Base-by-base conservation (phyloP, 2,113 vertebrate genomes). In the Anhinga rufa region DNA sequence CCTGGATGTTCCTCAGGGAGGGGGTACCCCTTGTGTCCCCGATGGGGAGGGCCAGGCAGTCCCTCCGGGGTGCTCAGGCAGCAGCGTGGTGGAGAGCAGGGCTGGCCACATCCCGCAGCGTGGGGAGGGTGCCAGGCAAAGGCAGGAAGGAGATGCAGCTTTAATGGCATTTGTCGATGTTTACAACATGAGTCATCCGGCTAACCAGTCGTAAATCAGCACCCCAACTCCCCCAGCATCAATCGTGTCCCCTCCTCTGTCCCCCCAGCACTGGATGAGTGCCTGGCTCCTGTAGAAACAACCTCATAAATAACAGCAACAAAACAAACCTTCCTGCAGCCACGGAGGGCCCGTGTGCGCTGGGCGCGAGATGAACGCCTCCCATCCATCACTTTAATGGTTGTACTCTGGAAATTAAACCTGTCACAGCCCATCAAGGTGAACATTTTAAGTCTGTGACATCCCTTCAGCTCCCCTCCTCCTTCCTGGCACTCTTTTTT, bases 381-480 rank as follows among this genome's bases (percentile, higher is more conserved):
- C 72, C 82, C 87, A 98, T 98, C 87, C 94, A 97, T 98, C 97
- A 97, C 86, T 98, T 97, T 97, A 98, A 97, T 95, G 95, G 92
- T 89, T 96, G 94, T 98, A 98, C 98, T 98, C 95, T 97, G 94
- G 85, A 98, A 98, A 98, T 98, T 98, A 98, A 97, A 98, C 91
- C 97, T 98, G 98, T 97, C 97, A 97, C 1, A 0, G 93, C 88
- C 74, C 83, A 95, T 95, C 96, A 96, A 96, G 92, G 97, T 88
- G 95, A 97, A 96, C 12, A 16, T 83, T 97, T 96, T 92, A 88
- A 96, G 89, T n/a, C 76, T 46, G 55, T 93, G 90, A 91, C 86
- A 91, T 64, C 76, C 60, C 60, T 90, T 78, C 86, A 69, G 40
- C 70, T 90, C 29, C 42, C 69, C 44, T 49, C 60, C 75, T 92